These are phyloP conservation scores for Plebejus argus DNA, from an alignment of 2,888 invertebrate species.

Conservation along the genomic window DNA sequence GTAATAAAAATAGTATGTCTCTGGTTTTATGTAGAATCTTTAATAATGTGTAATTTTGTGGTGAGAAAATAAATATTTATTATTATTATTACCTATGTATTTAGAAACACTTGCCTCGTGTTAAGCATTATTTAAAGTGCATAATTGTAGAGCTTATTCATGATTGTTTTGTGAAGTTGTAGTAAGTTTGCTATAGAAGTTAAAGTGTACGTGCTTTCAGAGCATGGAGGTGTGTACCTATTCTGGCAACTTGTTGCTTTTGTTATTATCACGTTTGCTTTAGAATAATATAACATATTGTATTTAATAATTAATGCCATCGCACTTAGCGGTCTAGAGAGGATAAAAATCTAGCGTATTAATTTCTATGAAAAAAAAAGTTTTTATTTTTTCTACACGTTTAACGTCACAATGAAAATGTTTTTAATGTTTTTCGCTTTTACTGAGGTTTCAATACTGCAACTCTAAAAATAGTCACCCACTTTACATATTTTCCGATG, in stretches of 20 bases:
- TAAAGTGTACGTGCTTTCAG: slow-evolving; percentile 27
- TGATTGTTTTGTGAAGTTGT: slow-evolving; percentile 19
- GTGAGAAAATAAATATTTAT: too few species aligned
- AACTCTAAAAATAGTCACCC: slow-evolving; percentile 12
- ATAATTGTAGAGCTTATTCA: not conserved
- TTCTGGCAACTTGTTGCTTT: slow-evolving; percentile 24
- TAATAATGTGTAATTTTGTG: too few species aligned
- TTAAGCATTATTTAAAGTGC: not conserved
- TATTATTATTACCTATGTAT: not conserved
- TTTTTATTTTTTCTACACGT: not conserved
- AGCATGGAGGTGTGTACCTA: not conserved
- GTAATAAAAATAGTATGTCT: too few species aligned
- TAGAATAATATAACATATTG: not conserved
- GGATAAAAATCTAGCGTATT: not conserved
- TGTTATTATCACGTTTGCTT: slow-evolving; percentile 22
- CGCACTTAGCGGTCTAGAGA: not conserved
- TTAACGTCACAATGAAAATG: too few species aligned
- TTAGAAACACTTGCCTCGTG: not conserved
- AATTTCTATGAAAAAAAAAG: not conserved
- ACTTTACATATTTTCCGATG: slow-evolving; percentile 28
- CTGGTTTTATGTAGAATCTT: too few species aligned
- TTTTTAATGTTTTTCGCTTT: not conserved
- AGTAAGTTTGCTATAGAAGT: slow-evolving; percentile 22
- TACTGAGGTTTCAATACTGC: not conserved
- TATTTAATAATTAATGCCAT: not conserved